These are phyloP conservation scores for Drosophila lowei DNA, from an alignment of 1,140 invertebrate genomes.

Conservation along the genomic window DNA sequence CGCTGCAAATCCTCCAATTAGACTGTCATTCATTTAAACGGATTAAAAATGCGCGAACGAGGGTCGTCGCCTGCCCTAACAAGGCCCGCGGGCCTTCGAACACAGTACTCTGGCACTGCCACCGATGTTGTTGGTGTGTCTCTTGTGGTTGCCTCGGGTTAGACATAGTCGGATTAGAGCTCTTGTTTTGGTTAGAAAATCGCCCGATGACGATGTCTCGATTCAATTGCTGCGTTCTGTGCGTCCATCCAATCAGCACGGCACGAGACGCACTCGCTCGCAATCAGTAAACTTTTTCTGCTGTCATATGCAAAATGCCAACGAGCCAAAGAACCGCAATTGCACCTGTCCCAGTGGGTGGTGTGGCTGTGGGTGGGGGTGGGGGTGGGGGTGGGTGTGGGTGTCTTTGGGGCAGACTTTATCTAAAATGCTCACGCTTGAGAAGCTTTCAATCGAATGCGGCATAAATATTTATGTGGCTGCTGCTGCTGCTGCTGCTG, in stretches of 20 bases:
- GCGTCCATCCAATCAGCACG: slow-evolving; percentile 67
- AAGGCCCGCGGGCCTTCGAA: slow-evolving; percentile 29
- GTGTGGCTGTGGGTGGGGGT: not conserved
- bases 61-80: slow-evolving; percentile 49
- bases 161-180: slow-evolving; percentile 63
- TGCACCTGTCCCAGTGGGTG: slow-evolving; percentile 36
- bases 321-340: slow-evolving; percentile 20
- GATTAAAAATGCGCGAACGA: slow-evolving; percentile 73
- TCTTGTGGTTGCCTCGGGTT: slow-evolving; percentile 59
- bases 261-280: slow-evolving; percentile 40
- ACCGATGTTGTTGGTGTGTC: slow-evolving; percentile 25
- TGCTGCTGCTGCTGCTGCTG: slow-evolving; percentile 11
- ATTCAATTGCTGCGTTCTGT: slow-evolving; percentile 25
- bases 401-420: slow-evolving; percentile 45
- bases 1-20: slow-evolving; percentile 79
- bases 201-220: slow-evolving; percentile 53
- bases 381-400: slow-evolving; percentile 18
- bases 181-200: slow-evolving; percentile 77
- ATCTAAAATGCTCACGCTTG: slow-evolving; percentile 83
- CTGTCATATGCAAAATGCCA: slow-evolving; percentile 76
- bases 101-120: not conserved
- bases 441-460: slow-evolving; percentile 73
- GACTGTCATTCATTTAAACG: slow-evolving; percentile 83
- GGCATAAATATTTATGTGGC: slow-evolving; percentile 74
- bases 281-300: slow-evolving; percentile 70